Evolutionary conservation across 2,888 invertebrate species (phyloP), one percentile per base, ranked within the genome.

Genomic region (Polyommatus icarus): DNA sequence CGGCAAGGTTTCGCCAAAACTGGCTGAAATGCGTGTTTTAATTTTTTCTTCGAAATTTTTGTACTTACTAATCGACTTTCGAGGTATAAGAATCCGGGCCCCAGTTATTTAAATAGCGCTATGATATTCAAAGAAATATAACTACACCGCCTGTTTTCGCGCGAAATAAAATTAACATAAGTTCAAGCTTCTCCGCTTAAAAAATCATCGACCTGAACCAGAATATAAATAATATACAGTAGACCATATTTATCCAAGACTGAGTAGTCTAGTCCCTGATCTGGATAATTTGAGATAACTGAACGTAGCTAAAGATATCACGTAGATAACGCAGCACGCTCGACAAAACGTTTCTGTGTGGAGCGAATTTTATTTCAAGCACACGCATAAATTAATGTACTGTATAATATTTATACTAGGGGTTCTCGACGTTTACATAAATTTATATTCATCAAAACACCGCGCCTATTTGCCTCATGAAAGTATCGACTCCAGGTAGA

Each of bases 381-480:
- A 18, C 5, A 54, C 54, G 18, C 5, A 5, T 18, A 1, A 54
- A 18, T 54, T 18, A 18, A 18, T 54, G 3, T 18, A 54, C 54
- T 54, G 54, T 54, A 54, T 18, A 18, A 54, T 54, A 54, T 54
- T 54, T 18, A 18, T 54, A 4, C 54, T 54, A 18, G 18, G 18
- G 18, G 5, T 10, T 72, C 15, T 40, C 72, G 75, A 54, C 29
- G 75, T 75, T 54, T 54, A 50, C 54, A 75, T 73, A 73, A 40
- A 73, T 73, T 73, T 50, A 46, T 73, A 46, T 73, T 73, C 50
- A 46, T 73, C 29, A 73, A 46, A 72, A 72, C 40, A 72, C 72
- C 29, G 1, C 75, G 24, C 54, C 29, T 54, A 24, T 50, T 75
- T 24, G 29, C 50, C 75, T 75, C 15, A 50, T 54, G 75, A 50